Evolutionary conservation across 2,113 vertebrate genomes (phyloP).

Genomic region (Clinocottus analis): DNA sequence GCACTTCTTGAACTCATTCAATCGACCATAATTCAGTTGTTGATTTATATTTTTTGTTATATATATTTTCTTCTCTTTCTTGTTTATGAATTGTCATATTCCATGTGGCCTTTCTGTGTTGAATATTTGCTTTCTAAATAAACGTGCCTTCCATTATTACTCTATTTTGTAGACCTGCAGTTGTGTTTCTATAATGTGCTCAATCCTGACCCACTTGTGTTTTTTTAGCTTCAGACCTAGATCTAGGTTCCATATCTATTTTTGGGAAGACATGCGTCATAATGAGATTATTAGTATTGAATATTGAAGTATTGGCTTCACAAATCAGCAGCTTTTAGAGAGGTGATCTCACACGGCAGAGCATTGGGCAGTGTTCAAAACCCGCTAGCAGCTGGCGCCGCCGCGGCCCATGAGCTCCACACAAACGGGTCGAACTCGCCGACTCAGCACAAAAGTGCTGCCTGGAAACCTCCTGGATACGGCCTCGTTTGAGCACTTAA

Average conservation of each 20-base stretch:
- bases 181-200: background rate
- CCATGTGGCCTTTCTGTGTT: background rate
- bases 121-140: background rate
- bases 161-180: background rate
- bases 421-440: constrained; percentile 32
- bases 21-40: too few species aligned
- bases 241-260: background rate
- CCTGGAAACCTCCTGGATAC: constrained; percentile 50
- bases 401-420: background rate
- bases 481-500: constrained; percentile 33
- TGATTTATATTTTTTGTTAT: too few species aligned
- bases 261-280: background rate
- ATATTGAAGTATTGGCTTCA: background rate
- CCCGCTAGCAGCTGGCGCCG: background rate
- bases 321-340: background rate
- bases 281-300: background rate
- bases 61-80: too few species aligned
- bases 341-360: background rate
- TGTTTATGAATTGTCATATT: too few species aligned
- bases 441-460: constrained; percentile 34
- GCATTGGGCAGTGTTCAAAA: background rate
- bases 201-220: background rate
- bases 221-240: background rate
- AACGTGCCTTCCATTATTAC: background rate
- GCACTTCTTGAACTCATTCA: too few species aligned